Base-by-base conservation (phyloP, 2,888 invertebrate species). In the Argyresthia goedartella region DNA sequence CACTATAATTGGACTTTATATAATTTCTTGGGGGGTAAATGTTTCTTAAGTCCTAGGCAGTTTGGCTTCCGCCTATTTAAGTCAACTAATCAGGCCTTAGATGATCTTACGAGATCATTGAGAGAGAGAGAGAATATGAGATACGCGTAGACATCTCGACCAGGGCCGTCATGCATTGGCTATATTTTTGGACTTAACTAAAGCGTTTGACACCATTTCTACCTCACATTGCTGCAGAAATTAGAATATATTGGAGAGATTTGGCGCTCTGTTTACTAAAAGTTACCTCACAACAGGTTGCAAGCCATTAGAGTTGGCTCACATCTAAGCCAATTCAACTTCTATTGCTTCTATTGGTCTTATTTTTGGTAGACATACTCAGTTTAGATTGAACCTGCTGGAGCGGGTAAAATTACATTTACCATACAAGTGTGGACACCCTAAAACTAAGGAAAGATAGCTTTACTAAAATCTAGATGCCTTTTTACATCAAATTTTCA, bases 401-500 rank as follows among this genome's bases (percentile, higher is more conserved):
- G 36, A 36, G 43, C 7, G 7, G 43, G 8, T 9, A 7, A n/a
- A 13, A 7, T 43, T 43, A 14, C n/a, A 34, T n/a, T 25, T 7
- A 48, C 10, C 8, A 6, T 9, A 49, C 13, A 49, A 49, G 1
- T 35, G 8, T 15, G 9, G 14, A 11, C 36, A 35, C n/a, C n/a
- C 11, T 1, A 46, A 16, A 25, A 9, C 25, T 46, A 25, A n/a
- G 46, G 44, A 53, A 59, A 62, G 49, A 62, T 55, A 49, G 54
- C 53, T 9, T 53, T 53, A 52, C 58, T 57, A 61, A 56, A 62
- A 61, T 25, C 35, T n/a, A 15, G 13, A n/a, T 42, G 33, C 57
- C 57, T 52, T 56, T 54, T 14, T 59, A 43, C 14, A 59, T 52
- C 10, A 58, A 41, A 45, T 50, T 49, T 50, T 49, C 53, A 8